A percentile compares a stretch with the other conserved stretches of the same genome.
phyloP scores from a whole-genome alignment of 2,113 vertebrate genomes.

The Calyptommatus sinebrachiatus region DNA sequence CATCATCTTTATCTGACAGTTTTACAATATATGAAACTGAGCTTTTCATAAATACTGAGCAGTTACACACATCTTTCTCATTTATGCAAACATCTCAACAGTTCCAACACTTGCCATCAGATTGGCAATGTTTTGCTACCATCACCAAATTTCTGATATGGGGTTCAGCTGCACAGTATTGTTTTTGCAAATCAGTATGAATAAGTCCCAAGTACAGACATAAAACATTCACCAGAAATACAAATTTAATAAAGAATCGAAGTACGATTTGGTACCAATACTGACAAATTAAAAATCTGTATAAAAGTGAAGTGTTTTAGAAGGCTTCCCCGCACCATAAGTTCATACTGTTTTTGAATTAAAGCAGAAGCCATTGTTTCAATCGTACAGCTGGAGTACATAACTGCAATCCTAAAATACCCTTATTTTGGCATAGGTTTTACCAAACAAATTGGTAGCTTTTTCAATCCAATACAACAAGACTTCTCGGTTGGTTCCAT shows the following conservation, averaged over 20 bases:
- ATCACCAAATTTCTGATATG: too few relatives aligned
- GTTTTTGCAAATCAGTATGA: too few relatives aligned
- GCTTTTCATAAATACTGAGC: too few relatives aligned
- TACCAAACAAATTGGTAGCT: background rate
- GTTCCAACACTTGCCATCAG: too few relatives aligned
- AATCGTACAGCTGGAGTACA: conserved; percentile 47
- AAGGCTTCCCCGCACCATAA: conserved; percentile 43
- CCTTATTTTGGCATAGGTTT: background rate
- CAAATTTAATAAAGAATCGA: background rate
- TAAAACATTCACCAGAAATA: background rate
- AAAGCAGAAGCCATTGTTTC: conserved; percentile 61
- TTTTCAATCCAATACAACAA: background rate
- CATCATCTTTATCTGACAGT: conserved; percentile 40
- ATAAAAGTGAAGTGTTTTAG: conserved; percentile 36
- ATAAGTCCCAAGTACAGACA: background rate
- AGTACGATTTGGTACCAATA: conserved; percentile 16
- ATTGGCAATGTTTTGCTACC: too few relatives aligned
- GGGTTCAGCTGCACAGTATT: too few relatives aligned
- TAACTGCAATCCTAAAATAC: background rate
- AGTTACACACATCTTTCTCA: too few relatives aligned
- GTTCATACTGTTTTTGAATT: conserved; percentile 37
- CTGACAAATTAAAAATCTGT: conserved; percentile 4
- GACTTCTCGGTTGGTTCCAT: background rate
- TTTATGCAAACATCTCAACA: too few relatives aligned
- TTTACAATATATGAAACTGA: conserved; percentile 50